Evolutionary conservation across 2,797 vertebrate genomes (phyloP).

Genomic region (Liparis tanakae): DNA sequence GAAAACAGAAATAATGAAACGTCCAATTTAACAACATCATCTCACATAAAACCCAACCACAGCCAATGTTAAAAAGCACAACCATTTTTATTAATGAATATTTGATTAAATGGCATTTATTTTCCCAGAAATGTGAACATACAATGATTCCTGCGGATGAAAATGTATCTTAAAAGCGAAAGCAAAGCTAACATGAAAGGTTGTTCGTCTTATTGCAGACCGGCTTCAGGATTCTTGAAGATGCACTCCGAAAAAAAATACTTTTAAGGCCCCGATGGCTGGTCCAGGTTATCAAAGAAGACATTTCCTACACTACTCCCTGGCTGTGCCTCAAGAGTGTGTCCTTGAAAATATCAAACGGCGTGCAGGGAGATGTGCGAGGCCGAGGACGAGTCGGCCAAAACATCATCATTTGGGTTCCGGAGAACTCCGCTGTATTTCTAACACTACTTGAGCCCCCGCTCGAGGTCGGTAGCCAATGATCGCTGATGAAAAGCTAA

Average conservation of each 20-base stretch:
- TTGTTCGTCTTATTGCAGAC: not conserved
- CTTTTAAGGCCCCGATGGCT: not conserved
- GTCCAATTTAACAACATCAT: not conserved
- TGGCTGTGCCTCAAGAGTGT: not conserved
- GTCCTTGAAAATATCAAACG: constrained; percentile 1
- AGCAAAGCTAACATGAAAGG: not conserved
- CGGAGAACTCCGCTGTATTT: constrained; percentile 20
- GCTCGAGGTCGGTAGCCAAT: constrained; percentile 22
- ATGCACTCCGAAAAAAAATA: not conserved
- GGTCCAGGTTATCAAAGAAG: not conserved
- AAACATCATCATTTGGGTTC: constrained; percentile 17
- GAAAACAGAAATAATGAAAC: not conserved
- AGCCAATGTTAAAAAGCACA: not conserved
- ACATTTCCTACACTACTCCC: not conserved
- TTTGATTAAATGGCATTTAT: not conserved
- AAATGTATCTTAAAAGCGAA: not conserved
- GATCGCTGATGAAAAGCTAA: constrained; percentile 35
- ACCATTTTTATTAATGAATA: not conserved
- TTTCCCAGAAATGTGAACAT: not conserved
- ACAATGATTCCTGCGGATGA: not conserved
- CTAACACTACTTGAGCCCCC: constrained; percentile 1
- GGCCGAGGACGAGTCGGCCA: not conserved
- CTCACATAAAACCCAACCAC: not conserved
- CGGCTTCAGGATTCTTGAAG: not conserved
- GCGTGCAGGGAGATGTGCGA: not conserved